phyloP scores from a whole-genome alignment of 2,113 vertebrate species.

The Callionymus lyra region DNA sequence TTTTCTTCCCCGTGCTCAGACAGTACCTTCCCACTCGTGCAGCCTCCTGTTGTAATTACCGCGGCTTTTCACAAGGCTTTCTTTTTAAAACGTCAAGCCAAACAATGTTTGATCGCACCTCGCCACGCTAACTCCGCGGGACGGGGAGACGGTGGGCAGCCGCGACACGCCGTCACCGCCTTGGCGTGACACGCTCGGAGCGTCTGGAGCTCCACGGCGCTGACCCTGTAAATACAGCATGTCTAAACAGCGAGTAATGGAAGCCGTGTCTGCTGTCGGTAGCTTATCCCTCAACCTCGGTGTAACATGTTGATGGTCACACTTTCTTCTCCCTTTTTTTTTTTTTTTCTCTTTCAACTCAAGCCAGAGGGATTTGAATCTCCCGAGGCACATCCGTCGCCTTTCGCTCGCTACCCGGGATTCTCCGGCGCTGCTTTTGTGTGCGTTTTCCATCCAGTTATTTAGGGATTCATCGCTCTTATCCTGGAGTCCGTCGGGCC shows the following conservation, averaged over 20 bases:
- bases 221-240: conserved; percentile 53
- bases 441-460: conserved; percentile 43
- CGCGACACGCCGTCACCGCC: conserved; percentile 1
- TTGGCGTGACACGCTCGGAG: conserved; percentile 23
- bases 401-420: conserved; percentile 24
- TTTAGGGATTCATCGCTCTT: conserved; percentile 44
- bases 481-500: conserved; percentile 35
- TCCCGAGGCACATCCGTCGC: conserved; percentile 35
- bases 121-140: conserved; percentile 17
- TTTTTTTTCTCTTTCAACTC: conserved; percentile 27
- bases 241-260: conserved; percentile 61
- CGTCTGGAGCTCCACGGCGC: conserved; percentile 42
- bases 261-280: conserved; percentile 50
- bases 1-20: conserved; percentile 15
- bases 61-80: conserved; percentile 33
- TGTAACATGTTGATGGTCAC: conserved; percentile 22
- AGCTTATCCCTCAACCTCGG: conserved; percentile 51
- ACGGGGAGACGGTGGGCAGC: conserved; percentile 27
- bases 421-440: conserved; percentile 43
- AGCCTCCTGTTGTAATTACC: conserved; percentile 35
- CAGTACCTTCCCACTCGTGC: conserved; percentile 19
- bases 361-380: conserved; percentile 37
- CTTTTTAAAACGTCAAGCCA: conserved; percentile 28
- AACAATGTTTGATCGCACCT: conserved; percentile 32
- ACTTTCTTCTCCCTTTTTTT: conserved; percentile 26